Evolutionary conservation across 2,888 invertebrate genomes (phyloP).

Genomic region (Mimumesa dahlbomi): DNA sequence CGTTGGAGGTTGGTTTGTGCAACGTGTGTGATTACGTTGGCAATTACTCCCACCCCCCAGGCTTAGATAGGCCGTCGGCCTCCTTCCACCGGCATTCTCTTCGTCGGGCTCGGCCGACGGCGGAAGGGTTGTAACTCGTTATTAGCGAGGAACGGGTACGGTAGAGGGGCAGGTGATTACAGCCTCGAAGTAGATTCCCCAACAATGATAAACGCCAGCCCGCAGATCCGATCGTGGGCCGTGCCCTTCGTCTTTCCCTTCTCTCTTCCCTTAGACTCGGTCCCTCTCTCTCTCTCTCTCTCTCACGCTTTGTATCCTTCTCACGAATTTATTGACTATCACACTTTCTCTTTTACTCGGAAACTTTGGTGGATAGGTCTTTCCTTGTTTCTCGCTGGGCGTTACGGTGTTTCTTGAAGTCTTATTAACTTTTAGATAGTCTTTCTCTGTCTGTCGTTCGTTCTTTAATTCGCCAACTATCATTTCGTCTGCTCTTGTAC

Average conservation of each 20-base stretch:
- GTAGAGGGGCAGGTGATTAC: slow-evolving; percentile 73
- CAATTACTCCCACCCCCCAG: slow-evolving; percentile 75
- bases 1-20: slow-evolving; percentile 68
- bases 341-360: too few relatives aligned
- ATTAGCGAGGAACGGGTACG: slow-evolving; percentile 69
- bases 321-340: too few relatives aligned
- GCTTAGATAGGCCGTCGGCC: slow-evolving; percentile 46
- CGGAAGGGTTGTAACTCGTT: slow-evolving; percentile 77
- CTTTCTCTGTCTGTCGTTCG: too few relatives aligned
- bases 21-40: slow-evolving; percentile 78
- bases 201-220: slow-evolving; percentile 74
- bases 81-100: slow-evolving; percentile 46
- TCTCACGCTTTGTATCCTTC: too few relatives aligned
- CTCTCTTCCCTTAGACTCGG: neutral
- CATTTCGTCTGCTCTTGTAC: too few relatives aligned
- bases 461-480: too few relatives aligned
- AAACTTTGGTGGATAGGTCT: too few relatives aligned
- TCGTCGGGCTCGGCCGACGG: slow-evolving; percentile 58
- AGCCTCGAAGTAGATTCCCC: slow-evolving; percentile 73
- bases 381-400: too few relatives aligned
- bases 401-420: too few relatives aligned
- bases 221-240: slow-evolving; percentile 69
- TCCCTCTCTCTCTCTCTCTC: slow-evolving; percentile 3
- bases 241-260: slow-evolving; percentile 29
- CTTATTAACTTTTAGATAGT: too few relatives aligned